These are phyloP conservation scores for Lumbricus terrestris DNA, from an alignment of 2,888 invertebrate species.

Conservation along the genomic window DNA sequence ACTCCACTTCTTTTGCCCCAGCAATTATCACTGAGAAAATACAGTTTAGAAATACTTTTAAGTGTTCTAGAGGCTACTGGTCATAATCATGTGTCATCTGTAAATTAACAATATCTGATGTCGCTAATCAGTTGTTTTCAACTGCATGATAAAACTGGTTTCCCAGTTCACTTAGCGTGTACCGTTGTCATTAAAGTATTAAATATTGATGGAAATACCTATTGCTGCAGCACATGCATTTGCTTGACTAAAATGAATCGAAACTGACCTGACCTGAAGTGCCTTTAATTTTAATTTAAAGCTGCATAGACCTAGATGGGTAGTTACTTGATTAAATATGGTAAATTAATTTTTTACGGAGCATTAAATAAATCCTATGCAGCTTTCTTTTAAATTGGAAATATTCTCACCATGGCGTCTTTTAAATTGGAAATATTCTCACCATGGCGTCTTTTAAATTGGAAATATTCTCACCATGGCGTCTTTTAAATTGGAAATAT, in stretches of 20 bases:
- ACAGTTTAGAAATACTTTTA: neutral
- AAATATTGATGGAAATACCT: too few relatives aligned
- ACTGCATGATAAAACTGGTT: too few relatives aligned
- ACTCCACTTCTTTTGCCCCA: neutral
- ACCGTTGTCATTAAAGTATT: too few relatives aligned
- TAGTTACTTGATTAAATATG: neutral
- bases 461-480: constrained; percentile 27
- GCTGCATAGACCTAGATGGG: neutral
- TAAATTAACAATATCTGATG: too few relatives aligned
- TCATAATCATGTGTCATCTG: neutral
- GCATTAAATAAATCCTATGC: neutral
- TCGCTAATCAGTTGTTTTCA: too few relatives aligned
- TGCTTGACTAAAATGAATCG: too few relatives aligned
- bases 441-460: constrained; percentile 26
- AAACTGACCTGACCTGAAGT: too few relatives aligned
- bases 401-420: too few relatives aligned
- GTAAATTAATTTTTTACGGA: neutral
- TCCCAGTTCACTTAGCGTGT: too few relatives aligned
- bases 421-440: too few relatives aligned
- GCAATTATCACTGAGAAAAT: neutral
- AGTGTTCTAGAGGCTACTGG: neutral
- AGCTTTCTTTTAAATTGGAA: neutral
- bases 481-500: too few relatives aligned
- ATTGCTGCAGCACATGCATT: too few relatives aligned
- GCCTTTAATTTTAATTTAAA: neutral